phyloP scores from a whole-genome alignment of 1,140 invertebrate species.

The Copidosoma floridanum region DNA sequence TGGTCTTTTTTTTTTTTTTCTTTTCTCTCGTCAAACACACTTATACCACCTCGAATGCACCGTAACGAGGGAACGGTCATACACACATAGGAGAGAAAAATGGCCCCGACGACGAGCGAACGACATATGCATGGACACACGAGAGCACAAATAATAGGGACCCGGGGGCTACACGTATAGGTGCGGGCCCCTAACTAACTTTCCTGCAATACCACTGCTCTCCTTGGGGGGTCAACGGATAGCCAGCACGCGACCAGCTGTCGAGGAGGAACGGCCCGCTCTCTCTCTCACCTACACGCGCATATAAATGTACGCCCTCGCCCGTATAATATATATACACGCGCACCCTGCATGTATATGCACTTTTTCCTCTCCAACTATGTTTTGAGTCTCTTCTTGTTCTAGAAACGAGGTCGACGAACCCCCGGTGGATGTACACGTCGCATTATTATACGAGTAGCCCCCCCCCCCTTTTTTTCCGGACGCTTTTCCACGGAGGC shows the following conservation, averaged over 20 bases:
- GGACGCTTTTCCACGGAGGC: too few relatives aligned
- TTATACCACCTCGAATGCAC: not conserved
- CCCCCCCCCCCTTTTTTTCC: too few relatives aligned
- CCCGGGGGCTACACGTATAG: not conserved
- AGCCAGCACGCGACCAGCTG: constrained; percentile 46
- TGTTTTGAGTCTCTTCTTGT: too few relatives aligned
- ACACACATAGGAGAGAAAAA: not conserved
- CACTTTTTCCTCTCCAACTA: too few relatives aligned
- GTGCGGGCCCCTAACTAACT: constrained; percentile 20
- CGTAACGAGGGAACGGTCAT: not conserved
- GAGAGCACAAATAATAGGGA: constrained; percentile 3
- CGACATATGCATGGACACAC: not conserved
- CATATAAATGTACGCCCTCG: too few relatives aligned
- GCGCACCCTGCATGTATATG: too few relatives aligned
- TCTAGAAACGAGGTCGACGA: constrained; percentile 33
- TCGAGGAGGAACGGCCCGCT: too few relatives aligned
- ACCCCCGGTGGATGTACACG: too few relatives aligned
- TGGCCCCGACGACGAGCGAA: not conserved
- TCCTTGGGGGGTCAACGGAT: constrained; percentile 36
- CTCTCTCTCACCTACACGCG: too few relatives aligned
- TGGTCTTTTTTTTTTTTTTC: constrained; percentile 18
- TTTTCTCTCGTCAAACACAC: not conserved
- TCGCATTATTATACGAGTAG: too few relatives aligned
- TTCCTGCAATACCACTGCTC: too few relatives aligned
- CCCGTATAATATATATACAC: too few relatives aligned